phyloP scores from a whole-genome alignment of 2,888 invertebrate genomes.

The Chloroclystis v-ata region DNA sequence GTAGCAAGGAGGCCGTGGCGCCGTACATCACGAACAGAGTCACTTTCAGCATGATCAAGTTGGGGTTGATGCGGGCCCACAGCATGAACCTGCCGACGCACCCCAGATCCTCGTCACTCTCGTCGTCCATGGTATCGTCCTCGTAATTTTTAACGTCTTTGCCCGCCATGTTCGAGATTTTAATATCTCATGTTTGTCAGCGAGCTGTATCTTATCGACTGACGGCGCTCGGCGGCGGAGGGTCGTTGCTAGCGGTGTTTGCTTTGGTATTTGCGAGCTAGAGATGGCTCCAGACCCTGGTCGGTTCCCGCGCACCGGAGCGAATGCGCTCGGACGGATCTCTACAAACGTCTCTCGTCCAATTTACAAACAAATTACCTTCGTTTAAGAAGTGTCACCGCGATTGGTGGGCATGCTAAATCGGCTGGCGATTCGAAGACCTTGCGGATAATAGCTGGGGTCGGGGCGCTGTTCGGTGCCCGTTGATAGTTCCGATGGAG shows the following conservation, averaged over 20 bases:
- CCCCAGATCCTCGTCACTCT: slow-evolving; percentile 55
- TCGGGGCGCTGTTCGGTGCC: slow-evolving; percentile 46
- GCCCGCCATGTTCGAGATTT: slow-evolving; percentile 54
- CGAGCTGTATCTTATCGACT: slow-evolving; percentile 70
- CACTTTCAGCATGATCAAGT: slow-evolving; percentile 88
- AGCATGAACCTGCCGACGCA: slow-evolving; percentile 66
- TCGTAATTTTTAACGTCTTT: slow-evolving; percentile 69
- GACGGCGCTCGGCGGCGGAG: slow-evolving; percentile 54
- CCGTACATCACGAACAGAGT: slow-evolving; percentile 91
- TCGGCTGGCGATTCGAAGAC: slow-evolving; percentile 72
- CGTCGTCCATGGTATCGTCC: slow-evolving; percentile 70
- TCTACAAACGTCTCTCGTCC: slow-evolving; percentile 66
- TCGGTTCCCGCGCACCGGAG: slow-evolving; percentile 53
- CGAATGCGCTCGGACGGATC: slow-evolving; percentile 60
- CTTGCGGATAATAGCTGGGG: slow-evolving; percentile 72
- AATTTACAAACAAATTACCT: slow-evolving; percentile 78
- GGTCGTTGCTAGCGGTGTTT: slow-evolving; percentile 58
- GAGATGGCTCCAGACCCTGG: slow-evolving; percentile 51
- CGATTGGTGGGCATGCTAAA: slow-evolving; percentile 76
- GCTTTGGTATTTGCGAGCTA: slow-evolving; percentile 38
- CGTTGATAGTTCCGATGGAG: slow-evolving; percentile 51
- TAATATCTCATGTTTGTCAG: slow-evolving; percentile 60
- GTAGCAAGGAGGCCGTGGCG: slow-evolving; percentile 89
- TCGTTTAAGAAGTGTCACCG: slow-evolving; percentile 76
- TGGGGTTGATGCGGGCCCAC: slow-evolving; percentile 82